Base-by-base conservation (phyloP, 2,113 vertebrate species). In the Fukomys damarensis region DNA sequence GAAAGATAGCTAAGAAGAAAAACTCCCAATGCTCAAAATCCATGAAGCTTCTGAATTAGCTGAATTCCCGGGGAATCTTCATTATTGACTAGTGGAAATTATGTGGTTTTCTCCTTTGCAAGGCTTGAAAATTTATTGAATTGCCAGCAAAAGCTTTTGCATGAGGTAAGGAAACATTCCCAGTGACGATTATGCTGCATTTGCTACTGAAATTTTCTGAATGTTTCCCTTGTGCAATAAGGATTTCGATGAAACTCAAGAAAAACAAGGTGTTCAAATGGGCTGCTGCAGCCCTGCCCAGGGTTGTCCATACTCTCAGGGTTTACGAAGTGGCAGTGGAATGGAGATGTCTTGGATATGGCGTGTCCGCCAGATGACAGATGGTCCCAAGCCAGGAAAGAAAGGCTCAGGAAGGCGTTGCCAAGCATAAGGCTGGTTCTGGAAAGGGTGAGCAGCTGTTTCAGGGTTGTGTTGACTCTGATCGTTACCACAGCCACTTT, bases 121-220 rank as follows among this genome's bases (percentile, higher is more conserved):
- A 96, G 54, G 22, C 63, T 96, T 90, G 96, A 95, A 52, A 92
- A 88, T 95, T 91, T 96, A 95, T 95, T 96, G 92, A 96, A 95
- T 96, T 94, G 76, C 85, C 93, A 88, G 92, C 94, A 82, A 97
- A 96, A 95, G 70, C 70, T 94, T 49, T 49, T 95, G 14, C 30
- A 85, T 80, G 90, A 98, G 93, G 89, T 95, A 97, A 97, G 52
- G 30, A 72, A 95, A 90, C 10, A 41, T 95, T 94, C 89, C 70
- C 65, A 93, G 65, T 90, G 70, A 96, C 84, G 92, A 97, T 96
- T 92, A 90, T 54, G 65, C 93, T 95, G 28, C 65, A 83, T 94
- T 97, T 97, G 58, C 68, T 41, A 61, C 58, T 43, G 84, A 96
- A 93, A 79, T 97, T 86, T 97, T 83, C 74, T 93, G 76, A 94